Percentiles rank a stretch among this genome's conserved stretches.
Conservation (phyloP, 2,113 vertebrate genomes). For the Diphyllodes magnificus region DNA sequence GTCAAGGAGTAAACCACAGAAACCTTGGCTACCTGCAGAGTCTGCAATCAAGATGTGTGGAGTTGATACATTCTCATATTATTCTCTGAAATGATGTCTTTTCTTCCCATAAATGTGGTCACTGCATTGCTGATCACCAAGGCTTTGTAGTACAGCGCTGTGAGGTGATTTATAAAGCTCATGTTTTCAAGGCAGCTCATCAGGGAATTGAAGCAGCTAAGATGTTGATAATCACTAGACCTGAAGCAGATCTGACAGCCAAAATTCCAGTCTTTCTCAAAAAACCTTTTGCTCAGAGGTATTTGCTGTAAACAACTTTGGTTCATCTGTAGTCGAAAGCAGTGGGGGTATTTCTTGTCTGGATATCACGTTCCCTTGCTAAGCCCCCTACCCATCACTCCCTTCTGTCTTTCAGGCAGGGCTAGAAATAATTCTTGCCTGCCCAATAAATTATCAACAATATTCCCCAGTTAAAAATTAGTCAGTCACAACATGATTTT, state of each 20-base stretch:
- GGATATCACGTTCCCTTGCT: background rate
- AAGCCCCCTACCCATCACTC: background rate
- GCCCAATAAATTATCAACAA: background rate
- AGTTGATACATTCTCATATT: constrained; percentile 6
- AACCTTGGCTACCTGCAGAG: constrained; percentile 51
- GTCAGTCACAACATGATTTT: background rate
- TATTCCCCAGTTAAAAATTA: constrained; percentile 9
- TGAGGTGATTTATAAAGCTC: constrained; percentile 41
- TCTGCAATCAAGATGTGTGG: constrained; percentile 41
- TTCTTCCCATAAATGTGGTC: constrained; percentile 31
- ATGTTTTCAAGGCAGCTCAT: constrained; percentile 22
- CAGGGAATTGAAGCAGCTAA: constrained; percentile 50
- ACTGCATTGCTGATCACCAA: constrained; percentile 20
- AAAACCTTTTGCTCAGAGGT: constrained; percentile 14
- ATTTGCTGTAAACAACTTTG: constrained; percentile 5
- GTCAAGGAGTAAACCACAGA: constrained; percentile 47
- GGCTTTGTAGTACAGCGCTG: background rate
- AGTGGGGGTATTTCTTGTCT: background rate
- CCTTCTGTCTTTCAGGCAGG: background rate
- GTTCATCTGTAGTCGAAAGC: constrained; percentile 30
- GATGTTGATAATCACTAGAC: constrained; percentile 32
- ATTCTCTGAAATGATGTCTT: constrained; percentile 31
- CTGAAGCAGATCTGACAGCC: constrained; percentile 35
- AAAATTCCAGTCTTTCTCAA: constrained; percentile 6
- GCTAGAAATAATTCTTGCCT: background rate